These are phyloP conservation scores for Amyelois transitella DNA, from an alignment of 1,140 invertebrate species.

Conservation along the genomic window DNA sequence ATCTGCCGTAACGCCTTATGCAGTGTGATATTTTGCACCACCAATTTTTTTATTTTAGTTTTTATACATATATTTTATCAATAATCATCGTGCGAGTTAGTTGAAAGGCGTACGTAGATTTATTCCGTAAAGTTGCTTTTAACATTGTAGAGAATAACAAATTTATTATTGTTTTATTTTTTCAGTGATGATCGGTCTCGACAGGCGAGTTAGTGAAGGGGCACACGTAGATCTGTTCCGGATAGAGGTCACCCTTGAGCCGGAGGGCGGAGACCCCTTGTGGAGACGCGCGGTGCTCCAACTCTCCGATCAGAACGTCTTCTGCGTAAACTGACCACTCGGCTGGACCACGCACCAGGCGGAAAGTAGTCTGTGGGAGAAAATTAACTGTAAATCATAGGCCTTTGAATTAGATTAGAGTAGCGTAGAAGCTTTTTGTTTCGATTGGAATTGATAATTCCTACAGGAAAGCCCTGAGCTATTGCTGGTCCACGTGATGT, in stretches of 20 bases:
- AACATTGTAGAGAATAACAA: too few species aligned
- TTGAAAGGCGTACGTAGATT: too few species aligned
- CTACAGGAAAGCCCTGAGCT: neutral
- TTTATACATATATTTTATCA: too few species aligned
- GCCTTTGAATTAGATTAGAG: too few species aligned
- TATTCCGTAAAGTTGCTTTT: too few species aligned
- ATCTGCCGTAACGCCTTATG: too few species aligned
- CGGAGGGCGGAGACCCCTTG: conserved; percentile 35
- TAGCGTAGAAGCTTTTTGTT: too few species aligned
- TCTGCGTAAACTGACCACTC: conserved; percentile 52
- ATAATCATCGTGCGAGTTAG: too few species aligned
- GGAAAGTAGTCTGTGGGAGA: conserved; percentile 51
- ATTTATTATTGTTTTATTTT: too few species aligned
- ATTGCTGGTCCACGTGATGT: too few species aligned
- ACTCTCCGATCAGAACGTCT: conserved; percentile 49
- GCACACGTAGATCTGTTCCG: conserved; percentile 29
- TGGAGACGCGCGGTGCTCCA: conserved; percentile 41
- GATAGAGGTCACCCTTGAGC: conserved; percentile 49
- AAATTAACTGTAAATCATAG: conserved; percentile 4
- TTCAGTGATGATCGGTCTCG: conserved; percentile 2
- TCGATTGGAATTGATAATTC: neutral
- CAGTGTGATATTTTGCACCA: too few species aligned
- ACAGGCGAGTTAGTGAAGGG: conserved; percentile 30
- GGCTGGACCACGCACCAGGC: conserved; percentile 35
- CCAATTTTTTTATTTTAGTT: too few species aligned